Evolutionary conservation across 2,113 vertebrate genomes (phyloP).

Genomic region (Odocoileus hemionus): DNA sequence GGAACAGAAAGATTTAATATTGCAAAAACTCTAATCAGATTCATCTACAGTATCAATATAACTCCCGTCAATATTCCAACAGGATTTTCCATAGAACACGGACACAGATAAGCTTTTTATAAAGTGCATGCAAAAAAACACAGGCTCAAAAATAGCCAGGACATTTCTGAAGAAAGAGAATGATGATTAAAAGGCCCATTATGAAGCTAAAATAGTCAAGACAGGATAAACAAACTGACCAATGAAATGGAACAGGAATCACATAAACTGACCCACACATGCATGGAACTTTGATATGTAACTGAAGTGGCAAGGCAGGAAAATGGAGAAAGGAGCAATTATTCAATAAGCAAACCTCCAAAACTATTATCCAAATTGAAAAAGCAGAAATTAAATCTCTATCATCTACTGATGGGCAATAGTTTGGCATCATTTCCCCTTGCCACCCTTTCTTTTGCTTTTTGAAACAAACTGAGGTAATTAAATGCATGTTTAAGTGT

Average conservation of each 20-base stretch:
- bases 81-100: background rate
- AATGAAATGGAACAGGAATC: background rate
- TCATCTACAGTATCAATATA: background rate
- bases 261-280: background rate
- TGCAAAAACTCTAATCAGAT: background rate
- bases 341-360: background rate
- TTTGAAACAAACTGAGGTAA: background rate
- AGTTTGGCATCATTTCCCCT: background rate
- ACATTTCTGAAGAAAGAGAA: background rate
- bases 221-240: background rate
- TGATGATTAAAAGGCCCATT: background rate
- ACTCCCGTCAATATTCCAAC: background rate
- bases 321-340: background rate
- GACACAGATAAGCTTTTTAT: background rate
- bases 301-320: background rate
- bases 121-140: background rate
- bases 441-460: background rate
- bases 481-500: background rate
- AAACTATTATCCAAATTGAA: background rate
- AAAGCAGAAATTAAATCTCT: background rate
- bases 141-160: background rate
- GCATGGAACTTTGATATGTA: background rate
- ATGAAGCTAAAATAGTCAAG: background rate
- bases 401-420: background rate
- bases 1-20: background rate